Base-by-base conservation (phyloP, 1,140 invertebrate genomes). In the Cydia pomonella region DNA sequence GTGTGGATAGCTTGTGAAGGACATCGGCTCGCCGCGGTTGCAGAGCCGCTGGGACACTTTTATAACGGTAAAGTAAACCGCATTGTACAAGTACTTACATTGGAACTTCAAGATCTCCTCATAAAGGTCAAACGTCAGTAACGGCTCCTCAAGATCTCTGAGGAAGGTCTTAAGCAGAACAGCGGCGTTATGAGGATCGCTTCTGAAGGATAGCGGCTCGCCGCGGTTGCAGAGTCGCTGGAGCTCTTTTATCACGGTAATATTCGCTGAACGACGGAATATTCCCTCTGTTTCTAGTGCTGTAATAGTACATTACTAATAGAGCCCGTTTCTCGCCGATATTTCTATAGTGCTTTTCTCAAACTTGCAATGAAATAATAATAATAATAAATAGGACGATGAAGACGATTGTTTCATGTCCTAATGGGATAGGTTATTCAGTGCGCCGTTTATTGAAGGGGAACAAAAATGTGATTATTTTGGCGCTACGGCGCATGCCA, bases 81-180 rank as follows among this genome's bases (percentile, higher is more conserved):
- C n/a, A n/a, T n/a, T n/a, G n/a, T n/a, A n/a, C n/a, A n/a, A n/a
- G n/a, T 53, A 85, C 93, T 94, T 94, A 98, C 97, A 95, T 94
- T 98, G 97, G 91, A 99, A 98, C 81, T 97, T 96, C 33, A 97
- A 95, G 41, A 99, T 97, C 91, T 99, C 97, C 84, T 99, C 98
- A 89, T 98, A 99, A 0, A 99, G 93, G 75, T 99, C 97, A 93
- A 96, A 99, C 0, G 98, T 99, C 87, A 99, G 94, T 4, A 99
- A 91, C 0, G 99, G 98, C 88, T 99, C 98, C 78, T 98, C 96
- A 63, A 99, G 92, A 89, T 99, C 98, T 41, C 98, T 93, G 7
- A 99, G 95, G 93, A 99, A 99, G 72, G 97, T 98, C 93, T 99
- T 99, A 18, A 99, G 93, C 76, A 99, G 94, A 47, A 99, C 98